Conservation (phyloP, 2,113 vertebrate species). For the Apaloderma vittatum region DNA sequence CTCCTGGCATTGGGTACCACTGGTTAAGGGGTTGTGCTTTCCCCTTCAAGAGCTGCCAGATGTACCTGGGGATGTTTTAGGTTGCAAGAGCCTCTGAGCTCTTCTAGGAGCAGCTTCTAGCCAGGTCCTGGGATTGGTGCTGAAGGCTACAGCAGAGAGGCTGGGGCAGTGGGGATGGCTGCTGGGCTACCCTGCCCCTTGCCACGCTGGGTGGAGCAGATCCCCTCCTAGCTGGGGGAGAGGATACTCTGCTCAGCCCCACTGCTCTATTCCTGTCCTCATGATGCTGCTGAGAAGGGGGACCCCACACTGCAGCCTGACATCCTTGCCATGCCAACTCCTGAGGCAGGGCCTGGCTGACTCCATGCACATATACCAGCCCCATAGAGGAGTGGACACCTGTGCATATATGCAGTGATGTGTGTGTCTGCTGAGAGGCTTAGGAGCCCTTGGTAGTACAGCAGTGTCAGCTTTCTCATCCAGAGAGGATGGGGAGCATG, state of each 20-base stretch:
- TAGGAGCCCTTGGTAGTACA: background rate
- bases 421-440: background rate
- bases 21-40: background rate
- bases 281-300: background rate
- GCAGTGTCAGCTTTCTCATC: background rate
- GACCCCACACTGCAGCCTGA: background rate
- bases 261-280: background rate
- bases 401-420: too few species aligned
- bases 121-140: background rate
- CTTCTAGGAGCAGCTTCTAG: background rate
- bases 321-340: background rate
- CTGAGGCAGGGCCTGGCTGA: background rate
- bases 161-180: background rate
- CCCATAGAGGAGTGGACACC: background rate
- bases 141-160: background rate
- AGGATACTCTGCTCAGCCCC: background rate
- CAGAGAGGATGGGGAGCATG: accelerated
- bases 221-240: background rate
- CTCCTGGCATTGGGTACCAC: too few species aligned
- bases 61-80: background rate
- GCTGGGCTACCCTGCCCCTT: background rate
- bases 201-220: accelerated
- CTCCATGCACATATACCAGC: accelerated
- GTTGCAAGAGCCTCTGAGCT: background rate
- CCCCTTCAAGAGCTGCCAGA: background rate